These are phyloP conservation scores for Leptodactylus fuscus DNA, from an alignment of 2,113 vertebrate species.

Conservation along the genomic window DNA sequence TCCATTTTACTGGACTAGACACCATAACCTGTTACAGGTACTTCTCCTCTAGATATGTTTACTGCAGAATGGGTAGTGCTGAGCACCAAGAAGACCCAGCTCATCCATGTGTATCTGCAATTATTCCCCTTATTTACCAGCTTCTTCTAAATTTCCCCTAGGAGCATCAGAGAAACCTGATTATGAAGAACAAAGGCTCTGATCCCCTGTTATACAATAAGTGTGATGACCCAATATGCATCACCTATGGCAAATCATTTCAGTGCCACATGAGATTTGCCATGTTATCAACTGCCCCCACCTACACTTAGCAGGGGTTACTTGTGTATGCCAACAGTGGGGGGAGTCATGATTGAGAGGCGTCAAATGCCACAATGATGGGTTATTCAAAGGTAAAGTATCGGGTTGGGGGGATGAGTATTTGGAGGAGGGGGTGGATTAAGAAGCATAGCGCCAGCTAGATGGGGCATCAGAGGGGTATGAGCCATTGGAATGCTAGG, in stretches of 20 bases:
- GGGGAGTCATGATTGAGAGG: constrained; percentile 58
- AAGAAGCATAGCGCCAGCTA: neutral
- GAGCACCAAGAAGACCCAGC: neutral
- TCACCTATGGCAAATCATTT: neutral
- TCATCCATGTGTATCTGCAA: neutral
- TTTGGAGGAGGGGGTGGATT: constrained; percentile 25
- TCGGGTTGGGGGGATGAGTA: constrained; percentile 53
- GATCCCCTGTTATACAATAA: neutral
- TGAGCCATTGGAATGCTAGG: neutral
- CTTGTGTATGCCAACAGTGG: neutral
- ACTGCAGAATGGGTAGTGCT: neutral
- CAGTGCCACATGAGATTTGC: neutral
- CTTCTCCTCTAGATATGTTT: neutral
- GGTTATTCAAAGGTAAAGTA: constrained; percentile 64
- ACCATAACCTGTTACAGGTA: constrained; percentile 3
- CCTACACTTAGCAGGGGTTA: constrained; percentile 3
- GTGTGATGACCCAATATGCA: constrained; percentile 3
- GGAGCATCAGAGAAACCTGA: neutral
- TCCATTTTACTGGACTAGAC: neutral
- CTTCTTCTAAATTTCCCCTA: neutral
- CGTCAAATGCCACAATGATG: constrained; percentile 61
- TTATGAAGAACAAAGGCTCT: constrained; percentile 1
- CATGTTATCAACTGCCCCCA: neutral
- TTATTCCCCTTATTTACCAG: constrained; percentile 3
- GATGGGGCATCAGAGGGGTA: neutral